These are phyloP conservation scores for Proctacanthus coquilletti DNA, from an alignment of 1,140 invertebrate genomes.

Conservation along the genomic window DNA sequence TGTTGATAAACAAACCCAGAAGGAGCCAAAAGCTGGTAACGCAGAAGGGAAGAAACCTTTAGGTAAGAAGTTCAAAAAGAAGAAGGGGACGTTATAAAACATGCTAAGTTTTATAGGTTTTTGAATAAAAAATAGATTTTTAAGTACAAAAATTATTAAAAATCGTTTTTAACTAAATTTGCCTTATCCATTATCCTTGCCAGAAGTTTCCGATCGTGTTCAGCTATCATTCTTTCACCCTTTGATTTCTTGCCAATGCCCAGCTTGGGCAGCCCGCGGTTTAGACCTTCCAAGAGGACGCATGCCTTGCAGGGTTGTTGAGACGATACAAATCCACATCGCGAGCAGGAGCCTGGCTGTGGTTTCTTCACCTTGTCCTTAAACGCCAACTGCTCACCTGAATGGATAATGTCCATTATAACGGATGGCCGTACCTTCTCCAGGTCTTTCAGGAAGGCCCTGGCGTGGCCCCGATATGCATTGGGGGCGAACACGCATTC, in stretches of 20 bases:
- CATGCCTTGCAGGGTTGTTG: slow-evolving; percentile 95
- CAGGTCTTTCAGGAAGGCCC: slow-evolving; percentile 87
- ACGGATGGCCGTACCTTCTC: slow-evolving; percentile 85
- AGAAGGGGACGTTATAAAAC: slow-evolving; percentile 7
- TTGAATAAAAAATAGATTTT: too few species aligned
- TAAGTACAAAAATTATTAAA: slow-evolving; percentile 11
- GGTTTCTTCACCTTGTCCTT: slow-evolving; percentile 72
- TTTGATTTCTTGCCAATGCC: slow-evolving; percentile 76
- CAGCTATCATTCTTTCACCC: slow-evolving; percentile 44
- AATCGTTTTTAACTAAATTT: slow-evolving; percentile 30
- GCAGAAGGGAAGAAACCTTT: slow-evolving; percentile 3
- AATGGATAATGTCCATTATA: slow-evolving; percentile 97
- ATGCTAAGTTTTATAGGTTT: slow-evolving; percentile 1
- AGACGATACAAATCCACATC: slow-evolving; percentile 92
- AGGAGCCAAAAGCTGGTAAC: neutral
- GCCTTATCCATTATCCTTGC: slow-evolving; percentile 21
- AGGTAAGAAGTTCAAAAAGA: slow-evolving; percentile 7
- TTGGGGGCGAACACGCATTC: slow-evolving; percentile 98
- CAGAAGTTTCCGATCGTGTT: slow-evolving; percentile 29
- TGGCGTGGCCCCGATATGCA: slow-evolving; percentile 88
- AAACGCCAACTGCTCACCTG: slow-evolving; percentile 75
- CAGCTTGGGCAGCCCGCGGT: slow-evolving; percentile 75
- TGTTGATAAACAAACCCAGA: neutral
- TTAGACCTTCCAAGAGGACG: slow-evolving; percentile 86
- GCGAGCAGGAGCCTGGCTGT: slow-evolving; percentile 57